Base-by-base conservation (phyloP, 2,797 vertebrate species). In the Melanotaenia parkinsoni region DNA sequence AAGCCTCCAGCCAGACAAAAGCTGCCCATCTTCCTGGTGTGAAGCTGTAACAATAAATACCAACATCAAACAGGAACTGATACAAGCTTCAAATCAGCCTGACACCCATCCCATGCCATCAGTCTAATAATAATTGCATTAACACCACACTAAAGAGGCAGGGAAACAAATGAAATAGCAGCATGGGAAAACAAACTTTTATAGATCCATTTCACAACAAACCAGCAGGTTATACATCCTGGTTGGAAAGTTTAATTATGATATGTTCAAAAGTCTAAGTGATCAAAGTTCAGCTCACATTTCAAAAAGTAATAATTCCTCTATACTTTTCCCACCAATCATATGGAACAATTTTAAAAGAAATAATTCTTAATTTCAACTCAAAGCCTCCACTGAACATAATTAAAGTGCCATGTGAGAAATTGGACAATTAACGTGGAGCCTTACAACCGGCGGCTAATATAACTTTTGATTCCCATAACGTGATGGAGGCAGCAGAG, bases 361-460 rank as follows among this genome's bases (percentile, higher is more conserved):
- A 69, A 81, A 74, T 80, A 73, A 77, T 65, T 79, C 57, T 70
- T 65, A 77, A 71, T 84, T 88, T 85, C 58, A 80, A 67, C 76
- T 63, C 76, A 84, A 80, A 88, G 77, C 74, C 51, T 66, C 61
- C 70, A 79, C 79, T 81, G 80, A 85, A 71, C 80, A 87, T 90
- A 87, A 92, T 92, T 93, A 90, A 92, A 93, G 76, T 82, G 76
- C 72, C 63, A 69, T 83, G 60, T 89, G 88, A 89, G 83, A 91
- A 90, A 91, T 90, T 50, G 63, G 65, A 80, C 88, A 91, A 92
- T 93, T 92, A 91, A 87, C 58, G n/a, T 58, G 28, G 57, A 37
- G 84, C 77, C 63, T 76, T 77, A 78, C 73, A 86, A 85, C 88
- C 83, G 43, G 72, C 67, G 73, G 90, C 86, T 59, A 80, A 71